These are phyloP conservation scores for Gymnarchus niloticus DNA, from an alignment of 2,113 vertebrate genomes.

Conservation along the genomic window DNA sequence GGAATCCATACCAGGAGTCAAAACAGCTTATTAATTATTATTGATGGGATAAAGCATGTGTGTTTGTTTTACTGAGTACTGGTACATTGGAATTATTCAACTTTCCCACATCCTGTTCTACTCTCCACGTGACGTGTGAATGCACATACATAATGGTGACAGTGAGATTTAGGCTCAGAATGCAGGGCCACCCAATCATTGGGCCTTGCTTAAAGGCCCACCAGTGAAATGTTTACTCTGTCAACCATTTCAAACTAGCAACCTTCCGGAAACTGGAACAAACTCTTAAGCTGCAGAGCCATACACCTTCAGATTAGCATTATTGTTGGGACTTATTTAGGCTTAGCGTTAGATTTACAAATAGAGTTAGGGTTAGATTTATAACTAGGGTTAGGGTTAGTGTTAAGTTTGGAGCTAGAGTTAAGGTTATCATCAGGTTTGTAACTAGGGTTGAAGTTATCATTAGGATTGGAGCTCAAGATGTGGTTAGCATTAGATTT, in stretches of 20 bases:
- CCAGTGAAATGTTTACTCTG: background rate
- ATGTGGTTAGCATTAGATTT: slow-evolving; percentile 13
- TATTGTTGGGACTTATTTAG: background rate
- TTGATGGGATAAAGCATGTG: background rate
- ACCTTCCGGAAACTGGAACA: background rate
- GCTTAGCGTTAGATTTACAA: background rate
- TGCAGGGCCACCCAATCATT: no score
- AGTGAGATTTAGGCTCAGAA: background rate
- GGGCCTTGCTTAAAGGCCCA: no score
- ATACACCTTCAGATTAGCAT: background rate
- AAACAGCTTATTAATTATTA: background rate
- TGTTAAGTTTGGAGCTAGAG: slow-evolving; percentile 18
- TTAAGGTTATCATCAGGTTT: slow-evolving; percentile 1
- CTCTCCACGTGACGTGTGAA: background rate
- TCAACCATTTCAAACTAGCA: no score
- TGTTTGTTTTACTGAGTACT: background rate
- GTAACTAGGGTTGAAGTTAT: slow-evolving; percentile 18
- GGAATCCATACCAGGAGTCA: background rate
- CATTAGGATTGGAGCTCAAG: slow-evolving; percentile 26
- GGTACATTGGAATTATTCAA: background rate
- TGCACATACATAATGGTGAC: background rate
- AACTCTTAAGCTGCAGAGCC: background rate
- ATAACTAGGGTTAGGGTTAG: background rate
- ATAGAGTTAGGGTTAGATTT: background rate
- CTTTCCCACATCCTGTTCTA: background rate